These are phyloP conservation scores for Pristionchus pacificus DNA, from an alignment of 1,140 invertebrate species.

Conservation along the genomic window DNA sequence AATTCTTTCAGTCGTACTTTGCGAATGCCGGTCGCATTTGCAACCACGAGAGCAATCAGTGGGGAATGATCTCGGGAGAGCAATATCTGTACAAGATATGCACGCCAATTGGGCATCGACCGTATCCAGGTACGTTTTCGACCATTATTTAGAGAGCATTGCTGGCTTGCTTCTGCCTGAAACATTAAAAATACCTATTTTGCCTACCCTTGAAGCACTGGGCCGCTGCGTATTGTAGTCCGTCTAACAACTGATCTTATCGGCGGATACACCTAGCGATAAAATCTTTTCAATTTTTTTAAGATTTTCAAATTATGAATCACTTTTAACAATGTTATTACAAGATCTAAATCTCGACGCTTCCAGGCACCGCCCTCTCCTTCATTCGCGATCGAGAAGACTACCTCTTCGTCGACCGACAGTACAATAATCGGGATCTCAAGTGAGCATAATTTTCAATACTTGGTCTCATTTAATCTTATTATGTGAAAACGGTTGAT, in stretches of 20 bases:
- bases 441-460: constrained; percentile 43
- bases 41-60: constrained; percentile 55
- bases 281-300: too few species aligned
- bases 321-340: too few species aligned
- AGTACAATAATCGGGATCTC: constrained; percentile 55
- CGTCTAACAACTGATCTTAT: too few species aligned
- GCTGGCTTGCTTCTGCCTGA: too few species aligned
- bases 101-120: constrained; percentile 56
- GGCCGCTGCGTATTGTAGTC: too few species aligned
- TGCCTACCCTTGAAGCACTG: too few species aligned
- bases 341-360: too few species aligned
- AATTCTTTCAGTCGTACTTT: constrained; percentile 54
- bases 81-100: constrained; percentile 54
- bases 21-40: constrained; percentile 52
- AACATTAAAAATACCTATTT: too few species aligned
- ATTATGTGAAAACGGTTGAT: too few species aligned
- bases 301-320: too few species aligned
- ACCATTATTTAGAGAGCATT: neutral
- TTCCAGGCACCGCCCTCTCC: constrained; percentile 45
- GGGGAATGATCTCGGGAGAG: constrained; percentile 57
- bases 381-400: constrained; percentile 54
- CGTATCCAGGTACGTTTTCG: constrained; percentile 39
- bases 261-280: too few species aligned
- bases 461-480: neutral
- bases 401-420: constrained; percentile 48